A percentile compares a stretch with the other conserved stretches of the same genome.
phyloP scores from a whole-genome alignment of 2,888 invertebrate species.

The Campopleginae sp. region DNA sequence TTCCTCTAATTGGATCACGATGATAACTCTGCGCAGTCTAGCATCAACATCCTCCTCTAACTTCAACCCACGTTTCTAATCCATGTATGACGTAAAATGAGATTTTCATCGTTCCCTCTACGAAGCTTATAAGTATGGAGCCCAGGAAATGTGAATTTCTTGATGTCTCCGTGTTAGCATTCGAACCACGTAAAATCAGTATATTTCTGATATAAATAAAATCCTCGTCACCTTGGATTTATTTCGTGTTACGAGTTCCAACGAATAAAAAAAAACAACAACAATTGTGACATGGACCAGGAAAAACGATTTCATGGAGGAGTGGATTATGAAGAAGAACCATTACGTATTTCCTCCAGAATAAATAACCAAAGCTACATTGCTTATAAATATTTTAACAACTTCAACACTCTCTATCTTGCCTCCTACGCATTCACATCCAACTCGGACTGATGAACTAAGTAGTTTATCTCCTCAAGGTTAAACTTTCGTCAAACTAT shows the following conservation, averaged over 20 bases:
- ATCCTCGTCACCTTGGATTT: neutral
- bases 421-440: neutral
- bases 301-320: neutral
- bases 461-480: neutral
- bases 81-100: constrained; percentile 1
- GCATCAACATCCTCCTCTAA: neutral
- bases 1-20: constrained; percentile 24
- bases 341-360: neutral
- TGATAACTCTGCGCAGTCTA: neutral
- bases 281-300: neutral
- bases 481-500: constrained; percentile 3
- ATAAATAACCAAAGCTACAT: neutral
- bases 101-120: neutral
- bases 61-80: constrained; percentile 1
- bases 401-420: neutral
- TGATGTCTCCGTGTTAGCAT: neutral
- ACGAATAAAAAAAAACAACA: neutral
- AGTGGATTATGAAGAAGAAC: neutral
- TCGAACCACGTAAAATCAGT: neutral
- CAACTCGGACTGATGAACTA: neutral
- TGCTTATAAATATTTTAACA: neutral
- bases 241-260: neutral
- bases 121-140: neutral
- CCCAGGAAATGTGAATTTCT: neutral
- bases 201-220: neutral